Base-by-base conservation (phyloP, 2,888 invertebrate genomes). In the Geotrupes spiniger region DNA sequence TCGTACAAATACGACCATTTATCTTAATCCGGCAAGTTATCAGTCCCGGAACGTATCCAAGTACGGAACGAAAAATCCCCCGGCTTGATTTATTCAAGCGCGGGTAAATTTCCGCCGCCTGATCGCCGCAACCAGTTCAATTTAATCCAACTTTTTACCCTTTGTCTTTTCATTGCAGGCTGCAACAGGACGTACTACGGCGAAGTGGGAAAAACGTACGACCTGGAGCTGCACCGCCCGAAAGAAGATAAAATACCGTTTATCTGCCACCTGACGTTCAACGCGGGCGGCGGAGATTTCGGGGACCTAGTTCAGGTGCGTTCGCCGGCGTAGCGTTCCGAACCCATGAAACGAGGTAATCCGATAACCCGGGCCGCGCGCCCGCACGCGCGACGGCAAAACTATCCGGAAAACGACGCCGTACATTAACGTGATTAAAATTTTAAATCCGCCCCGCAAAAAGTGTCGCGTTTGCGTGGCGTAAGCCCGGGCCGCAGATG, bases 121-220 rank as follows among this genome's bases (percentile, higher is more conserved):
- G 21, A 21, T 21, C 21, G 21, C 6, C 6, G 9, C 6, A 27
- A 27, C 31, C 12, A 12, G 12, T 8, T 31, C 10, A 21, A 21
- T 21, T 21, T 21, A 21, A 21, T 21, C 21, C 6, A 6, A 6
- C 6, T 21, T 21, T 4, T 21, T 21, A n/a, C n/a, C n/a, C n/a
- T n/a, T n/a, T 21, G 2, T 17, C 10, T 4, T 42, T 37, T 27
- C 78, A 68, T 78, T 73, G 36, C 80, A 90, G 90, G 86, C 40
- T 94, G 93, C 76, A 93, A 93, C 75, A 84, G 86, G 66, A 93
- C 94, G 2, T 93, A 92, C 73, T 91, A 87, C 62, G 93, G 92
- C 1, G 89, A 92, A 65, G 84, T 90, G 44, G 92, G 91, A 4
- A 83, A 87, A 63, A 92, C 92, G 1, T 92, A 93, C 71, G 85